Conservation (phyloP, 2,888 invertebrate species). For the Rhagonycha fulva region DNA sequence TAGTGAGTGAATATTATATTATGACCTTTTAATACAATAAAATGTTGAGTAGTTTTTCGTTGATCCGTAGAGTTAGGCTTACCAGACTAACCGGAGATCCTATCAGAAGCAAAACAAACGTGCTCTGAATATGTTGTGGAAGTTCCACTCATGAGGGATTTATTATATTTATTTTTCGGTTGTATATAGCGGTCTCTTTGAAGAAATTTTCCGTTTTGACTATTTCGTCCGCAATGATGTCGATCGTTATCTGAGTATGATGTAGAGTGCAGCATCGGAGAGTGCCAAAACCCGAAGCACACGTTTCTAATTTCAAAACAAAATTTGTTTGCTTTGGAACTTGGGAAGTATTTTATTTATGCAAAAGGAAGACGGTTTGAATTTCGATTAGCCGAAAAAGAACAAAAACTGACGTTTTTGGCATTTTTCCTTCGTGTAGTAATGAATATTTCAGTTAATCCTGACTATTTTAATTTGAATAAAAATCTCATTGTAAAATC, state of each 20-base stretch:
- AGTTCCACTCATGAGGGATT: conserved; percentile 30
- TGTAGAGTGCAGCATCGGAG: background rate
- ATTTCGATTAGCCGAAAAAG: background rate
- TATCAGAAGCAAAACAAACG: conserved; percentile 36
- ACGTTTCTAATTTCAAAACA: background rate
- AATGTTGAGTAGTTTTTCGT: background rate
- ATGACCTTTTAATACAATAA: background rate
- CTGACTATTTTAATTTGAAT: conserved; percentile 49
- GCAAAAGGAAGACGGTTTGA: background rate
- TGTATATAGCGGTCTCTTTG: conserved; percentile 24
- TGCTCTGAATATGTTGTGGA: conserved; percentile 34
- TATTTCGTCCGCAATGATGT: conserved; percentile 4
- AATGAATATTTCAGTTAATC: conserved; percentile 55
- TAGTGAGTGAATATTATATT: background rate
- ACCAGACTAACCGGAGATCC: conserved; percentile 28
- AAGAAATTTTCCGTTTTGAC: conserved; percentile 17
- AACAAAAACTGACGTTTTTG: conserved; percentile 29
- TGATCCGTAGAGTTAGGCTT: conserved; percentile 9
- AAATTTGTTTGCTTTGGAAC: no score
- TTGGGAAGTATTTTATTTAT: background rate
- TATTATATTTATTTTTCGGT: conserved; percentile 30
- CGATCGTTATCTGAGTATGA: background rate
- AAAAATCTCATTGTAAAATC: conserved; percentile 40
- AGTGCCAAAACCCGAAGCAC: background rate
- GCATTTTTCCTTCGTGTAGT: conserved; percentile 49